Evolutionary conservation across 2,113 vertebrate genomes (phyloP).

Genomic region (Elephas maximus): DNA sequence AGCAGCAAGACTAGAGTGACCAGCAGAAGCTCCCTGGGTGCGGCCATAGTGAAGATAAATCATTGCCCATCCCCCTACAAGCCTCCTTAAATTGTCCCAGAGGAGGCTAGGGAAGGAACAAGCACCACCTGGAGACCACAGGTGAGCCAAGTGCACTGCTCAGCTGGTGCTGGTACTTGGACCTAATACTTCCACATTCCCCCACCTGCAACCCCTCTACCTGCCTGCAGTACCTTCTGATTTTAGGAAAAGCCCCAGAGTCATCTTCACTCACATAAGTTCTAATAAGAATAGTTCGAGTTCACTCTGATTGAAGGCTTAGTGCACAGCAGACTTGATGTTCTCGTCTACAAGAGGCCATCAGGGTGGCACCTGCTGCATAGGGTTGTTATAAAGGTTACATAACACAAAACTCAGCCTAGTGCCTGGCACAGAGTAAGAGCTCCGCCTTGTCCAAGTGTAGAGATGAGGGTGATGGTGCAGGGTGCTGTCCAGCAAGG

Average conservation of each 20-base stretch:
- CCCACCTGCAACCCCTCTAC: neutral
- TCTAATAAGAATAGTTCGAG: neutral
- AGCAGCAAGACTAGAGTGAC: neutral
- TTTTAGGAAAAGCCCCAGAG: neutral
- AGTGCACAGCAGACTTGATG: neutral
- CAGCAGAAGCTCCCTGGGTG: neutral
- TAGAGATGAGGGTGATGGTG: neutral
- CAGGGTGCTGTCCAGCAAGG: neutral
- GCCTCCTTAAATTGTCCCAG: neutral
- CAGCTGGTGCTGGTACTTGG: neutral
- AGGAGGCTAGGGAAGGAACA: neutral
- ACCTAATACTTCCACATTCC: neutral
- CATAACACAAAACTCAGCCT: neutral
- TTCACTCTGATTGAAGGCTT: neutral
- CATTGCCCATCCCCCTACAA: neutral
- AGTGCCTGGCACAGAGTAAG: neutral
- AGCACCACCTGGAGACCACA: neutral
- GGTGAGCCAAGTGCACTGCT: neutral
- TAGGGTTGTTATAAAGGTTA: neutral
- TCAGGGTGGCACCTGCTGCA: neutral
- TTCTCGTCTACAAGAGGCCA: neutral
- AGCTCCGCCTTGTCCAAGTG: neutral
- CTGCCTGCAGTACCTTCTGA: neutral
- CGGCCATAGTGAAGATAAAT: neutral
- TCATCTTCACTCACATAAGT: neutral